Evolutionary conservation across 2,797 vertebrate genomes (phyloP).

Genomic region (Propithecus deckenii): DNA sequence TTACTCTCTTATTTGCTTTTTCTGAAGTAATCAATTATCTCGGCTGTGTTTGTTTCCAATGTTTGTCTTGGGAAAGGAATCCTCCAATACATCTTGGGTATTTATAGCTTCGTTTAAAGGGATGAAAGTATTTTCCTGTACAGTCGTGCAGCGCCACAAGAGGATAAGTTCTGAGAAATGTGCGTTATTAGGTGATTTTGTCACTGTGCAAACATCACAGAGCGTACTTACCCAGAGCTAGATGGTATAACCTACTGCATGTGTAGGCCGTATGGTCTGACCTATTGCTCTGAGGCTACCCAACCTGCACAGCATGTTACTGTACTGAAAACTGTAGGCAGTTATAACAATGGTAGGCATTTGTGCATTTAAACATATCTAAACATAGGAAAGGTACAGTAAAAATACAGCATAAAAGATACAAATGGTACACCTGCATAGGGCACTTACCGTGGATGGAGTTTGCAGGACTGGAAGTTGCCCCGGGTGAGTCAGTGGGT

Average conservation of each 20-base stretch:
- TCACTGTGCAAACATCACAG: not conserved
- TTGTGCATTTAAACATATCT: not conserved
- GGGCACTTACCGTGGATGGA: not conserved
- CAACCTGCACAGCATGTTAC: not conserved
- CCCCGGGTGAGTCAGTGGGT: not conserved
- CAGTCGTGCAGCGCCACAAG: accelerated
- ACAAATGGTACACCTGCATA: not conserved
- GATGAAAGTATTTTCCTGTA: not conserved
- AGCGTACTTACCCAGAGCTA: not conserved
- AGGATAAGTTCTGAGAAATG: not conserved
- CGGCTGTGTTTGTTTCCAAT: not conserved
- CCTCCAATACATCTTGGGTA: not conserved
- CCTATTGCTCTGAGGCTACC: not conserved
- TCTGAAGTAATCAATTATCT: too few relatives aligned
- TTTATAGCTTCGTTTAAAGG: not conserved
- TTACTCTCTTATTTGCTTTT: not conserved
- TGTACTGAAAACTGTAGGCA: not conserved
- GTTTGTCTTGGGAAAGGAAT: not conserved
- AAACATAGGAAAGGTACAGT: not conserved
- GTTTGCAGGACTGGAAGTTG: not conserved
- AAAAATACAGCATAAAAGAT: not conserved
- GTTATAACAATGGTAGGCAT: not conserved
- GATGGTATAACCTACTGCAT: not conserved
- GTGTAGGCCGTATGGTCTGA: not conserved
- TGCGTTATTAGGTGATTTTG: not conserved